Evolutionary conservation across 23 tunicate genomes (phyloP), one percentile per base, ranked within the genome.

Genomic region (Phallusia fumigata): DNA sequence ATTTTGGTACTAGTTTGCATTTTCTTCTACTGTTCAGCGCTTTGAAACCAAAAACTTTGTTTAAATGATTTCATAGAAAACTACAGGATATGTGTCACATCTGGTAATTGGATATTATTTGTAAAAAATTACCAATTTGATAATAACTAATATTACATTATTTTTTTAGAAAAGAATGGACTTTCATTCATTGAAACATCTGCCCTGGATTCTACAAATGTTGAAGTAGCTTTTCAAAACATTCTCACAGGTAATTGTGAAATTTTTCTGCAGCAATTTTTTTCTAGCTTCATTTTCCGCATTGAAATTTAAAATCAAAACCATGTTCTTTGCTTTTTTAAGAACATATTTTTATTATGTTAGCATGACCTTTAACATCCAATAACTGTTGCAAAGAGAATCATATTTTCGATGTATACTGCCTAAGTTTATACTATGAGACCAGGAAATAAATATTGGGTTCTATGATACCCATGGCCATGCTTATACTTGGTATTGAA

Each of bases 201-300:
- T 31, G 99, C 99, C n/a, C 69, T 96, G 19, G 99, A 96, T 77
- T 88, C 93, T 13, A 96, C 99, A n/a, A 96, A 96, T 79, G 99
- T 96, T 50, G 99, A 96, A 82, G 90, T 86, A 10, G 99, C 99
- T 33, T 96, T 96, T 76, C 98, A 93, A 0, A 93, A 93, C 79
- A 93, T 93, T 35, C 90, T 93, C 40, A 93, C 93, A 85, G 98
- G 98, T 93, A 35, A 35, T 40, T 40, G 10, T 40, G 5, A 40
- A 40, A 19, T 30, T 52, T 35, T 77, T 1, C 28, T 77, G 1
- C 19, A 19, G 2, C 12, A 33, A 3, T 6, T 75, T 75, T 12
- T 6, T 33, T 75, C 6, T 6, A 26, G 74, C 32, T 5, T 3
- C 31, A 26, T 65, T 5, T 65, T 65, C 31, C 6, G 11, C 3